Base-by-base conservation (phyloP, 2,797 vertebrate genomes). In the Echiichthys vipera region DNA sequence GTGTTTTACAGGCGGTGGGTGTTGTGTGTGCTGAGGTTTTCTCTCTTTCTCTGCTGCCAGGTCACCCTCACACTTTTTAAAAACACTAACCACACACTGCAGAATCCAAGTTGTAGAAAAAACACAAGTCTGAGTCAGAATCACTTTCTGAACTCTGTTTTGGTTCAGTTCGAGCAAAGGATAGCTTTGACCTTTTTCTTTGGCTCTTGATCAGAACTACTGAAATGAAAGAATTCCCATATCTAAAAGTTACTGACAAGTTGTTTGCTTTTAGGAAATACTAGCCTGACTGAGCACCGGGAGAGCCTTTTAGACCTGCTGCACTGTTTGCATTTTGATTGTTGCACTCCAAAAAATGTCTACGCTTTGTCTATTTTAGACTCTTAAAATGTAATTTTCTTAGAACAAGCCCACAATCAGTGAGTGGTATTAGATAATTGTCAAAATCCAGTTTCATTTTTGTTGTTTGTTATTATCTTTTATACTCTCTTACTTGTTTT, bases 1-100 rank as follows among this genome's bases (percentile, higher is more conserved):
- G 86, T 84, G 86, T 89, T 92, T 90, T 86, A 83, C 56, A 78
- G 86, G 69, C 72, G 2, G 78, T 72, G 79, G 84, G 78, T 10
- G 71, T 68, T 73, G 74, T 57, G 64, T 46, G 57, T 2, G 14
- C 49, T 13, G 66, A 61, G 66, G 56, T 27, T 74, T 64, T 71
- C 50, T 65, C 57, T 56, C 55, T 29, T 34, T 37, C 71, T 47
- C 39, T 32, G 71, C 80, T 84, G 88, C 85, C 87, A 87, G 88
- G 81, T 89, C 81, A 84, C 65, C 66, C 66, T 84, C 77, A 80
- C 71, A 74, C 79, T 62, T 76, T 42, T 24, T 39, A 56, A 78
- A 66, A 69, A 73, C 69, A 74, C 75, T 83, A 78, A 87, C 83
- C 88, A 69, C 80, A 80, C 61, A 43, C 72, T 68, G 47, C 74